A percentile compares a stretch with the other conserved stretches of the same genome.
Conservation (phyloP, 2,797 vertebrate species). For the Onychomys arenicola region DNA sequence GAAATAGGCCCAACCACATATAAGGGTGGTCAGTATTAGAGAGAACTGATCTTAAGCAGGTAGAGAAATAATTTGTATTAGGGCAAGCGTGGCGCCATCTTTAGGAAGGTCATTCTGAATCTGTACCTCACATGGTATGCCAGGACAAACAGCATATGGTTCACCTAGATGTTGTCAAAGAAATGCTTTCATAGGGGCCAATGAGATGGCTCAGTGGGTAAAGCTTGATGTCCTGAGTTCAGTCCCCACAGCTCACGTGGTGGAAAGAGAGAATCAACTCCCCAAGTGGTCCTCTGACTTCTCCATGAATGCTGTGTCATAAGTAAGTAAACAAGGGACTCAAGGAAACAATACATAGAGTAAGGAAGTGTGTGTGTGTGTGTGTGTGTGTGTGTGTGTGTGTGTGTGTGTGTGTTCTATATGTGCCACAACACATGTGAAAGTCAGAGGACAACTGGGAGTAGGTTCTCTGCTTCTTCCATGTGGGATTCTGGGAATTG, state of each 20-base stretch:
- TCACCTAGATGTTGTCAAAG: background rate
- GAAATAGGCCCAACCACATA: constrained; percentile 27
- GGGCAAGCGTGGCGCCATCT: background rate
- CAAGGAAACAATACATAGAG: background rate
- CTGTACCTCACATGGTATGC: background rate
- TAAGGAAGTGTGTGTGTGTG: background rate
- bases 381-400: background rate
- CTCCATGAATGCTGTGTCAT: background rate
- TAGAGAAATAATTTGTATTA: constrained; percentile 39
- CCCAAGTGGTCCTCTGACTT: background rate
- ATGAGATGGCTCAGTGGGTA: background rate
- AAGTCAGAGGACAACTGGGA: background rate
- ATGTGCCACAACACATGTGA: background rate
- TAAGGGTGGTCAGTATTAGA: background rate
- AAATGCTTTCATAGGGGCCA: background rate
- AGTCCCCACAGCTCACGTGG: background rate
- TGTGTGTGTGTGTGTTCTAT: background rate
- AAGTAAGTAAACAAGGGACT: background rate
- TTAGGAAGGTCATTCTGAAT: constrained; percentile 23
- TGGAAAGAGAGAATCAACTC: background rate
- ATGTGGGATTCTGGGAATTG: background rate
- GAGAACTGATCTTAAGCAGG: constrained; percentile 31
- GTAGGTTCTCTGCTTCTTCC: background rate
- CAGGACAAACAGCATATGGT: background rate
- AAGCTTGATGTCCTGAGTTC: too few species aligned